Evolutionary conservation across 2,113 vertebrate species (phyloP).

Genomic region (Tachysurus fulvidraco): DNA sequence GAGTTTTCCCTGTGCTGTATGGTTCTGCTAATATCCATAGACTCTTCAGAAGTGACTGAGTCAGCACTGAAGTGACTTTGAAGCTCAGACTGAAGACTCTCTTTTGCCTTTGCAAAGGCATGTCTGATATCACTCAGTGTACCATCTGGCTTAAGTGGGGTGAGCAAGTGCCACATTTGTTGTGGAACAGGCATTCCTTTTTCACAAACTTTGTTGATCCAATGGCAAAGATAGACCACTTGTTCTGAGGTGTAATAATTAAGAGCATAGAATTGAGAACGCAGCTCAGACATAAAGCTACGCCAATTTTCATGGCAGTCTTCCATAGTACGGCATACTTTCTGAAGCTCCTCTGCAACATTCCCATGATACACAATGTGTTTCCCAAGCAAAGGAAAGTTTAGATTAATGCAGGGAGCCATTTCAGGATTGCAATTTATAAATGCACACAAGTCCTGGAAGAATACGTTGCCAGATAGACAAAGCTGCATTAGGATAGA

Average conservation of each 20-base stretch:
- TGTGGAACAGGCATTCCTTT: slow-evolving; percentile 48
- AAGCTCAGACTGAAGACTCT: neutral
- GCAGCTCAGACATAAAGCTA: slow-evolving; percentile 63
- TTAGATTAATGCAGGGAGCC: slow-evolving; percentile 60
- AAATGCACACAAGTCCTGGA: slow-evolving; percentile 65
- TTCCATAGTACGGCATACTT: slow-evolving; percentile 69
- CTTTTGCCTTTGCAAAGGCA: slow-evolving; percentile 50
- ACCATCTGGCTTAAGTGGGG: slow-evolving; percentile 66
- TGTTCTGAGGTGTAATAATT: slow-evolving; percentile 76
- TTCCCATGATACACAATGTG: slow-evolving; percentile 53
- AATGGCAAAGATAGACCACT: slow-evolving; percentile 71
- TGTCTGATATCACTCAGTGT: slow-evolving; percentile 60
- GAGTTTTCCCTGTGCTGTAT: neutral
- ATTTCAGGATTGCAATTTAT: slow-evolving; percentile 61
- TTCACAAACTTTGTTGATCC: slow-evolving; percentile 61
- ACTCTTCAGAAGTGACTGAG: neutral
- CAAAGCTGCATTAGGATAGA: slow-evolving; percentile 71
- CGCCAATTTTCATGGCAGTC: slow-evolving; percentile 69
- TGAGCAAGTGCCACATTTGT: slow-evolving; percentile 69
- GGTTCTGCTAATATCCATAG: neutral
- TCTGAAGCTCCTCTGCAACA: slow-evolving; percentile 62
- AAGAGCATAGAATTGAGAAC: slow-evolving; percentile 64
- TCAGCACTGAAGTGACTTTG: neutral
- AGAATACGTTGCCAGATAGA: slow-evolving; percentile 73
- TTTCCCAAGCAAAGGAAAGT: slow-evolving; percentile 58